Evolutionary conservation across 2,113 vertebrate species (phyloP).

Genomic region (Oncorhynchus keta): DNA sequence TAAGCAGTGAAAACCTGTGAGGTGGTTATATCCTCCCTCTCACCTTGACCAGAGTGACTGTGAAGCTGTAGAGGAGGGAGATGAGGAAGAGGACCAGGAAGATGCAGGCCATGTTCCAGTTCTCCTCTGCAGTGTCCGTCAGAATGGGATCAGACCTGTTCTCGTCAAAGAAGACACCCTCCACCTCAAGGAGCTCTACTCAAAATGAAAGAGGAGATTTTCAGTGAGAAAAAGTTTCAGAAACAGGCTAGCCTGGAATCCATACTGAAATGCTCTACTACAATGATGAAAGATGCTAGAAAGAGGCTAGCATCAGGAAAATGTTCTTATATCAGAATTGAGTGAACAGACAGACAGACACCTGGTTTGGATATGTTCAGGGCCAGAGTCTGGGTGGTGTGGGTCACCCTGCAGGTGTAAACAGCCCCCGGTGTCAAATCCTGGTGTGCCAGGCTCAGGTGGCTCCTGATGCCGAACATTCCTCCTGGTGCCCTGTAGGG

Average conservation of each 20-base stretch:
- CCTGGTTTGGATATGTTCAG: too few relatives aligned
- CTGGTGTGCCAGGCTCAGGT: conserved; percentile 41
- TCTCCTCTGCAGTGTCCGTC: conserved; percentile 45
- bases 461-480: conserved; percentile 65
- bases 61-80: conserved; percentile 54
- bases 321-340: too few relatives aligned
- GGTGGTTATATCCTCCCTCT: conserved; percentile 10
- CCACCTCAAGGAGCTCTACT: conserved; percentile 33
- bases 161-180: conserved; percentile 40
- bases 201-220: not conserved
- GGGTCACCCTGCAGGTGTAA: too few relatives aligned
- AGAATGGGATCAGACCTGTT: conserved; percentile 20
- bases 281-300: too few relatives aligned
- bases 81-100: conserved; percentile 64
- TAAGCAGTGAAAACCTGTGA: not conserved
- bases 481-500: conserved; percentile 51
- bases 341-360: too few relatives aligned
- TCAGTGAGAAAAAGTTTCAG: not conserved
- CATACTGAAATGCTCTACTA: too few relatives aligned
- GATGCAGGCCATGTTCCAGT: conserved; percentile 57
- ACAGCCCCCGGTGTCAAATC: too few relatives aligned
- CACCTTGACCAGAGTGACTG: conserved; percentile 64
- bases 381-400: too few relatives aligned
- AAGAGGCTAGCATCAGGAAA: too few relatives aligned
- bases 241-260: not conserved